Conservation (phyloP, 2,888 invertebrate genomes). For the Eupithecia centaureata region DNA sequence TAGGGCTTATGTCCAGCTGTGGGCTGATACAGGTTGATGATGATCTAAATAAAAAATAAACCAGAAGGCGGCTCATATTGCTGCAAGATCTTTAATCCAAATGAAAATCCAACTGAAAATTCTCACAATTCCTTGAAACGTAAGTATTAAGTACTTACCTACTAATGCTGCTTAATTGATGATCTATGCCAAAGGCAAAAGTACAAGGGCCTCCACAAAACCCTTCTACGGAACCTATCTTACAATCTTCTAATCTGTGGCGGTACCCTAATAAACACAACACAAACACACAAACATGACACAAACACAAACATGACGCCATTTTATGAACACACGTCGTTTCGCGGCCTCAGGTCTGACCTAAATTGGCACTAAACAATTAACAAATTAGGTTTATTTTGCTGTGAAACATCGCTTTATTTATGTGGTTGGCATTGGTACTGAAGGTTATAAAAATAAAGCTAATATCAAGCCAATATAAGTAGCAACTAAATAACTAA, state of each 20-base stretch:
- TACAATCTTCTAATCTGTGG: conserved; percentile 2
- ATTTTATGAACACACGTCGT: conserved; percentile 48
- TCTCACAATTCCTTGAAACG: too few species aligned
- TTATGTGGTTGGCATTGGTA: conserved; percentile 23
- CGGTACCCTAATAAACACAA: conserved; percentile 30
- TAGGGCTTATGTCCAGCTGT: too few species aligned
- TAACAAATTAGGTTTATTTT: conserved; percentile 37
- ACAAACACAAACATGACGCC: conserved; percentile 42
- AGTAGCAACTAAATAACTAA: too few species aligned
- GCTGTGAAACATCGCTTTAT: conserved; percentile 22
- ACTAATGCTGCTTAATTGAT: too few species aligned
- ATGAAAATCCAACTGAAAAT: too few species aligned
- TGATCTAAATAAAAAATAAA: too few species aligned
- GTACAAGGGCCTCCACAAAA: background rate
- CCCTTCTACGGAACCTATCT: background rate
- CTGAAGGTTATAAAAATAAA: conserved; percentile 2
- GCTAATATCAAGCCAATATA: background rate
- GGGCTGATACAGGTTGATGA: too few species aligned
- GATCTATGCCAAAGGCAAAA: background rate
- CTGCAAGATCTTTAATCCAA: too few species aligned
- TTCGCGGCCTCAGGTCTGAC: conserved; percentile 48
- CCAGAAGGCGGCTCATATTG: too few species aligned
- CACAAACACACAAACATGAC: conserved; percentile 44
- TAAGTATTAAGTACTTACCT: too few species aligned
- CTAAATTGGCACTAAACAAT: conserved; percentile 48